Evolutionary conservation across 2,888 invertebrate species (phyloP).

Genomic region (Tinea semifulvella): DNA sequence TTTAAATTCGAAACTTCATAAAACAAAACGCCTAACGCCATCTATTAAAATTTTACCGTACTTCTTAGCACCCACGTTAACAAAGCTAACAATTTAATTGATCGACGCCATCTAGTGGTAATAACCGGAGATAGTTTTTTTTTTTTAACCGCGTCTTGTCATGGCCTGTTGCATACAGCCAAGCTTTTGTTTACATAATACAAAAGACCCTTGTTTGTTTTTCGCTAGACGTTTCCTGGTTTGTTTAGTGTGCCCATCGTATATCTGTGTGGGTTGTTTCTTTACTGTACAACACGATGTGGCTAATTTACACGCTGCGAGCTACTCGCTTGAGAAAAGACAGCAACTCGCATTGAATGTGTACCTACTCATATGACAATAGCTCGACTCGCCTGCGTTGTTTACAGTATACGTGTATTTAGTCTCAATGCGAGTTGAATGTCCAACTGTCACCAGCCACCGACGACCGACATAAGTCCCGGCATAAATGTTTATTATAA

Average conservation of each 20-base stretch:
- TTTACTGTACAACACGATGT: constrained; percentile 54
- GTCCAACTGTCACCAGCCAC: too few species aligned
- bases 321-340: too few species aligned
- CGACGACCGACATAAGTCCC: too few species aligned
- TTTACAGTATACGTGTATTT: too few species aligned
- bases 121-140: constrained; percentile 46
- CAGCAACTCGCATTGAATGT: too few species aligned
- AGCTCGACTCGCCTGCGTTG: too few species aligned
- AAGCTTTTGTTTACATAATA: constrained; percentile 64
- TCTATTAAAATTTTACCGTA: background rate
- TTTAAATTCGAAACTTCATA: too few species aligned
- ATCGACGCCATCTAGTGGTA: constrained; percentile 36
- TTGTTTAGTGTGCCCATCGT: constrained; percentile 53
- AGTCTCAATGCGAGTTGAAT: too few species aligned
- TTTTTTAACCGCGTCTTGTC: constrained; percentile 36
- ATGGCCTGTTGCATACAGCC: constrained; percentile 61
- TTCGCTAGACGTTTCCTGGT: constrained; percentile 68
- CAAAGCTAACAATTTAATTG: background rate
- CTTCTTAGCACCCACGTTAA: background rate
- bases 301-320: too few species aligned
- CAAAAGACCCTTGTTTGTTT: constrained; percentile 68
- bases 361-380: too few species aligned
- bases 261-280: constrained; percentile 50
- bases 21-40: constrained; percentile 3
- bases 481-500: too few species aligned